Base-by-base conservation (phyloP, 2,113 vertebrate genomes). In the Hystrix brachyura region DNA sequence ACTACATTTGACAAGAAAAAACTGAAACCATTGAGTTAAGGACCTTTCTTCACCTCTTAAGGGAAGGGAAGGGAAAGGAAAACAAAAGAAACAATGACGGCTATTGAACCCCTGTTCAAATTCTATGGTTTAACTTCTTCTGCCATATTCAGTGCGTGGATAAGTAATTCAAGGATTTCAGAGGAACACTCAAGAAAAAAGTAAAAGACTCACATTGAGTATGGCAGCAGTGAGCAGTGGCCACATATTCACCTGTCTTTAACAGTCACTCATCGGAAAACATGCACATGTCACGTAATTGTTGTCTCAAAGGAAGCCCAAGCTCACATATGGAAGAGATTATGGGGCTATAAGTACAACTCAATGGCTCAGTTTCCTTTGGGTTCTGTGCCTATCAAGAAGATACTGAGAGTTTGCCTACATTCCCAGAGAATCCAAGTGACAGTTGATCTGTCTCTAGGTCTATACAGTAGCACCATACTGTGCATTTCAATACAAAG, bases 1-100 rank as follows among this genome's bases (percentile, higher is more conserved):
- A 5, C 65, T n/a, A 90, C 86, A 91, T 29, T 46, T 67, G 60
- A 78, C 19, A n/a, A 87, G 9, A 60, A 51, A 46, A 74, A 95
- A 81, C 3, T 1, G 6, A 91, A 90, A 62, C 3, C 34, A 67
- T 6, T 9, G 0, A 55, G 12, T 17, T 21, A 69, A 91, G 25
- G 23, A n/a, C 14, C 0, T 5, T 91, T 78, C 43, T 78, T 72
- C 79, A 82, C 14, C 53, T 95, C 53, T 17, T 80, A 14, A 5
- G n/a, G 5, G 10, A 69, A 71, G 18, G 17, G 18, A 46, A 46
- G 27, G 21, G 38, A 46, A 46, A 76, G 6, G 48, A 23, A 48
- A 15, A 76, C 3, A 19, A 60, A 5, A 60, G 19, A 21, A 5
- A 60, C 4, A 86, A 55, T 53, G 5, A 81, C 4, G 3, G 17